Evolutionary conservation across 1,140 invertebrate genomes (phyloP).

Genomic region (Penaeus vannamei): DNA sequence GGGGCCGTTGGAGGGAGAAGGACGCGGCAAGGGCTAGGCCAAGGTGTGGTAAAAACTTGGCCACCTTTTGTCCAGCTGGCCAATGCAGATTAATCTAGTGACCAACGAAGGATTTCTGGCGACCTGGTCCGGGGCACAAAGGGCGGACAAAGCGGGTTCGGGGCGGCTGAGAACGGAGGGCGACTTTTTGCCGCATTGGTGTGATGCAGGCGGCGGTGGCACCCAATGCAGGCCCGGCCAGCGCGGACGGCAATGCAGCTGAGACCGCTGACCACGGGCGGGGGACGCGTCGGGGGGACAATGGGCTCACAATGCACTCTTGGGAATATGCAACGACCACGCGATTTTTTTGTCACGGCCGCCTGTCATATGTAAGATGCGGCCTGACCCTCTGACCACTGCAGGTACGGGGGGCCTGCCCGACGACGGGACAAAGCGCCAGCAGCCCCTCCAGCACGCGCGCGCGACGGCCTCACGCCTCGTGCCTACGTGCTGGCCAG

Average conservation of each 20-base stretch:
- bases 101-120: constrained; percentile 54
- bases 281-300: constrained; percentile 46
- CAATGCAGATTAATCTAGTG: constrained; percentile 64
- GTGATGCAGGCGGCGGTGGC: constrained; percentile 52
- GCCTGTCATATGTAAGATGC: constrained; percentile 59
- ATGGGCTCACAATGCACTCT: constrained; percentile 60
- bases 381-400: constrained; percentile 54
- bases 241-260: constrained; percentile 58
- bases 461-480: no score
- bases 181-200: constrained; percentile 48
- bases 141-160: constrained; percentile 36
- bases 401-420: constrained; percentile 55
- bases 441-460: neutral
- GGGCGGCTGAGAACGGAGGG: constrained; percentile 44
- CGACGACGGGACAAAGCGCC: neutral
- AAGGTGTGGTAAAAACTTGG: constrained; percentile 61
- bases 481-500: no score
- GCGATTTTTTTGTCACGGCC: constrained; percentile 62
- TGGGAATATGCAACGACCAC: constrained; percentile 61
- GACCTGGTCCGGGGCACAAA: constrained; percentile 34
- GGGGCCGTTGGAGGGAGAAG: constrained; percentile 37
- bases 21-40: constrained; percentile 31
- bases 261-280: constrained; percentile 54
- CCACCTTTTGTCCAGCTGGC: constrained; percentile 59
- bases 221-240: constrained; percentile 59